Evolutionary conservation across 2,888 invertebrate species (phyloP).

Genomic region (Eupithecia pulchellata): DNA sequence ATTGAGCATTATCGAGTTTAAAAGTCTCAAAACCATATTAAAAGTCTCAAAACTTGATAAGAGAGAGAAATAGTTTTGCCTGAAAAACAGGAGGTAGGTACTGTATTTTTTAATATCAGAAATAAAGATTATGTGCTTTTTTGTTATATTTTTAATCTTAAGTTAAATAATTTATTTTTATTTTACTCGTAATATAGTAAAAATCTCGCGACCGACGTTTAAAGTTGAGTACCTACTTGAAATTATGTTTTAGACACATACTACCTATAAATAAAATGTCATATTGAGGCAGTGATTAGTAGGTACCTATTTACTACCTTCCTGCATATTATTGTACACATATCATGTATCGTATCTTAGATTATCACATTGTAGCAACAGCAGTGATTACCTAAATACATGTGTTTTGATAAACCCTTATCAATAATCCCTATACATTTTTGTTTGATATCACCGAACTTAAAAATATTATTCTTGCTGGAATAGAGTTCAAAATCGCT

Average conservation of each 20-base stretch:
- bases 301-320: not conserved
- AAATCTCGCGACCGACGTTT: too few species aligned
- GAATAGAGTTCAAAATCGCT: not conserved
- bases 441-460: constrained; percentile 48
- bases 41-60: not conserved
- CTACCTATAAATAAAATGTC: not conserved
- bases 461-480: constrained; percentile 14
- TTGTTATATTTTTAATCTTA: too few species aligned
- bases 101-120: too few species aligned
- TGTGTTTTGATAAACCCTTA: constrained; percentile 58
- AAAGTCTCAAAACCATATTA: too few species aligned
- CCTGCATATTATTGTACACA: constrained; percentile 1
- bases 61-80: not conserved
- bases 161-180: too few species aligned
- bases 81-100: too few species aligned
- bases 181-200: too few species aligned
- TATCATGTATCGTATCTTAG: constrained; percentile 31
- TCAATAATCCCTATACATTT: constrained; percentile 57
- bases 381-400: constrained; percentile 76
- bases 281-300: not conserved
- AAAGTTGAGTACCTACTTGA: not conserved
- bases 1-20: constrained; percentile 37
- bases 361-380: constrained; percentile 65
- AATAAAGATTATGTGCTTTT: too few species aligned
- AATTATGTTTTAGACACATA: not conserved